Conservation (phyloP, 2,888 invertebrate genomes). For the Aporophyla nigra region DNA sequence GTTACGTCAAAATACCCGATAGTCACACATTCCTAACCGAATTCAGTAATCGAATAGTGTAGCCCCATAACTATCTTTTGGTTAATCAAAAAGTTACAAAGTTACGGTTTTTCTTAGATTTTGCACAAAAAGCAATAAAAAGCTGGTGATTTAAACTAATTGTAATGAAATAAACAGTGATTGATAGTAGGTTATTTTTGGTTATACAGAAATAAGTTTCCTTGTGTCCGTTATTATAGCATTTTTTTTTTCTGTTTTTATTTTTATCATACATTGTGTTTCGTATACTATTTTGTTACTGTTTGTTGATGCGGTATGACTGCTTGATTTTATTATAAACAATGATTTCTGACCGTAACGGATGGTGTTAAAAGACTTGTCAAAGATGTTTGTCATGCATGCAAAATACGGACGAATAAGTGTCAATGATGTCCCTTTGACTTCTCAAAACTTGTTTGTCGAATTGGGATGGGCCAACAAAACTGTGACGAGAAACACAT, state of each 20-base stretch:
- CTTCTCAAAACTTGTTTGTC: slow-evolving; percentile 21
- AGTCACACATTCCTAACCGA: too few species aligned
- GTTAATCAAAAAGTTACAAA: slow-evolving; percentile 35
- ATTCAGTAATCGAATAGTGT: not conserved
- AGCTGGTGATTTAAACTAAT: slow-evolving; percentile 54
- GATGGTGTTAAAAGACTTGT: slow-evolving; percentile 8
- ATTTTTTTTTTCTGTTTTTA: slow-evolving; percentile 27
- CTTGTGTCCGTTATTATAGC: slow-evolving; percentile 25
- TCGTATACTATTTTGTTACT: slow-evolving; percentile 56
- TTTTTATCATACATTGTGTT: slow-evolving; percentile 44
- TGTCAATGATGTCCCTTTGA: slow-evolving; percentile 23
- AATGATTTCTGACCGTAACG: slow-evolving; percentile 11
- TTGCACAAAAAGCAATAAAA: slow-evolving; percentile 62
- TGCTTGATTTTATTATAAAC: slow-evolving; percentile 34
- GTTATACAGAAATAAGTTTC: slow-evolving; percentile 60
- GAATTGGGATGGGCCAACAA: not conserved
- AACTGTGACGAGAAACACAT: slow-evolving; percentile 11
- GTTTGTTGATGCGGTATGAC: slow-evolving; percentile 59
- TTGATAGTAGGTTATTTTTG: slow-evolving; percentile 58
- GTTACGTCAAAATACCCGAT: not conserved
- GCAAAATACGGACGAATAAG: slow-evolving; percentile 18
- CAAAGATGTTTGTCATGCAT: slow-evolving; percentile 28
- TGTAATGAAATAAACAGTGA: slow-evolving; percentile 54
- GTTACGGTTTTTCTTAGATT: slow-evolving; percentile 43
- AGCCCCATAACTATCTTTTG: slow-evolving; percentile 8